Evolutionary conservation across 2,888 invertebrate genomes (phyloP), one percentile per base, ranked within the genome.

Genomic region (Papilio elwesi): DNA sequence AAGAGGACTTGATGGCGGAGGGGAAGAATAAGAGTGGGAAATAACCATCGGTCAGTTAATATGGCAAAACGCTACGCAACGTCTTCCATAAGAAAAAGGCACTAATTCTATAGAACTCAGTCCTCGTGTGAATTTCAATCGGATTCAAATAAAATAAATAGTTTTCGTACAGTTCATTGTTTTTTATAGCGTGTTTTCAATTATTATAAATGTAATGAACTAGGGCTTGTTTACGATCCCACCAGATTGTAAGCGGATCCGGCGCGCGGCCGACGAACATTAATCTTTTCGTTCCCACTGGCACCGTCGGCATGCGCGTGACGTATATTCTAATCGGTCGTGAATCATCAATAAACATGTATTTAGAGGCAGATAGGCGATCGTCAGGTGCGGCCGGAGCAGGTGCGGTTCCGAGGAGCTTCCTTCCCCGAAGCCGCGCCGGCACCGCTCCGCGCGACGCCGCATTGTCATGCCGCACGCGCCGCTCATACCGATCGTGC

Each of bases 401-500:
- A 81, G 81, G 81, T 83, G 84, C 78, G 80, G 81, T 85, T 86
- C 85, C 85, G 83, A 84, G 85, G 83, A 81, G 87, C 86, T 89
- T 90, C 89, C 89, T 89, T 88, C 89, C 85, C 85, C 86, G 89
- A 89, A 88, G 73, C 70, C 68, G 70, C 76, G 70, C 75, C 74
- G 71, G 74, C 77, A 78, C 72, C 75, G 76, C 71, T 75, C 76
- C 78, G 8, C 77, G 77, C 78, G 74, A 75, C 75, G 76, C 75
- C 76, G 74, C 80, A 84, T 85, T 85, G 84, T 85, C 80, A 80
- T 78, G 74, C 74, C 79, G 80, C 80, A 83, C 84, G 86, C 84
- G 82, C 76, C 68, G 6, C 57, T 49, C 73, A 73, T 77, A 82
- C 72, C 73, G 76, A 67, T 70, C 78, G 79, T 79, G 83, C 83